Percentiles rank a stretch among this genome's conserved stretches.
Evolutionary conservation across 2,113 vertebrate genomes (phyloP).

Genomic region (Trichomycterus rosablanca): DNA sequence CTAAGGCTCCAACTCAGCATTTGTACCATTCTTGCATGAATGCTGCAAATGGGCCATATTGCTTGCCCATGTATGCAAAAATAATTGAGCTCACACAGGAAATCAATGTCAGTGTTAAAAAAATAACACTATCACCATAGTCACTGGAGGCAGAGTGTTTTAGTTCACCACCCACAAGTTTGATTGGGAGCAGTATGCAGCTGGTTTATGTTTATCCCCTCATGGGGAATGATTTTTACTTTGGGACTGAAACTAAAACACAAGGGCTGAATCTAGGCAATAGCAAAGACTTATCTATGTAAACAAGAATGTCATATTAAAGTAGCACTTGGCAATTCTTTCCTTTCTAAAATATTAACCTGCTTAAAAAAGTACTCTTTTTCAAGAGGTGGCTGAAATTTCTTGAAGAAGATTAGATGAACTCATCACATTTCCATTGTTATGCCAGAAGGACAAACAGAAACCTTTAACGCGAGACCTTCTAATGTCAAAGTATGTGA

Average conservation of each 20-base stretch:
- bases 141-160: conserved; percentile 23
- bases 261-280: conserved; percentile 32
- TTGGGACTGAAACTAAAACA: conserved; percentile 27
- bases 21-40: conserved; percentile 78
- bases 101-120: conserved; percentile 53
- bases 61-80: conserved; percentile 58
- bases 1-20: conserved; percentile 76
- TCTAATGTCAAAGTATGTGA: conserved; percentile 69
- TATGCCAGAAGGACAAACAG: conserved; percentile 58
- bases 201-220: conserved; percentile 43
- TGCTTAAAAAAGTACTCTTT: conserved; percentile 56
- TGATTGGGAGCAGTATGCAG: conserved; percentile 53
- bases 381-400: conserved; percentile 21
- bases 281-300: conserved; percentile 7
- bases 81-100: conserved; percentile 61
- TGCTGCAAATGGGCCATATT: conserved; percentile 65
- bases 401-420: conserved; percentile 11
- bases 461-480: conserved; percentile 53
- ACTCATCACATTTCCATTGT: conserved; percentile 2
- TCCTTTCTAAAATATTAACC: conserved; percentile 58
- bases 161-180: conserved; percentile 30
- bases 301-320: conserved; percentile 48
- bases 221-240: conserved; percentile 47
- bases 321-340: conserved; percentile 57
- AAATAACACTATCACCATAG: conserved; percentile 36